These are phyloP conservation scores for Branchellion lobata DNA, from an alignment of 2,888 invertebrate species.

Conservation along the genomic window DNA sequence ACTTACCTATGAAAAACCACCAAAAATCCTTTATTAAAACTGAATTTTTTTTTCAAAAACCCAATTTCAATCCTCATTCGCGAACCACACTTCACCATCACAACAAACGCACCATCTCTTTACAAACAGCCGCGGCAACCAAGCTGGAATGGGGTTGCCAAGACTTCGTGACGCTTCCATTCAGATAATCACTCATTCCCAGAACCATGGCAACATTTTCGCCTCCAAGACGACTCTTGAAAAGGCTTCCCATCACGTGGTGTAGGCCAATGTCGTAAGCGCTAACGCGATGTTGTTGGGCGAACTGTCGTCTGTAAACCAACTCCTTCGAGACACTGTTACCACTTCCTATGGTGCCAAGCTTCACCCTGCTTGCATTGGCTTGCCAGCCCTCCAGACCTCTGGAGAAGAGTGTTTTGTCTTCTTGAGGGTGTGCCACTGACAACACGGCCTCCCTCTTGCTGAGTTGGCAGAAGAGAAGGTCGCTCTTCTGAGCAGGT, in stretches of 20 bases:
- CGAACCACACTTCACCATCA: no score
- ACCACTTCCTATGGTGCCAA: constrained; percentile 79
- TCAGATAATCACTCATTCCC: constrained; percentile 90
- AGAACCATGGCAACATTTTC: constrained; percentile 61
- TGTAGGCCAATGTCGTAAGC: constrained; percentile 94
- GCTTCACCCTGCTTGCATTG: constrained; percentile 66
- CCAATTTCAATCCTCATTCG: no score
- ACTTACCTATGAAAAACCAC: no score
- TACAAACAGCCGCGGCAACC: constrained; percentile 93
- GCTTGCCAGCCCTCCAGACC: constrained; percentile 28
- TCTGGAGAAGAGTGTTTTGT: constrained; percentile 39
- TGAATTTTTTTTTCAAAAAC: no score
- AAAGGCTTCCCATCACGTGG: constrained; percentile 80
- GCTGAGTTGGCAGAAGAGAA: constrained; percentile 54
- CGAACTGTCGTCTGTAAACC: constrained; percentile 80
- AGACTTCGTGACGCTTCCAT: constrained; percentile 86
- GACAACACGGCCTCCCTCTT: constrained; percentile 47
- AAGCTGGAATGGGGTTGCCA: constrained; percentile 95
- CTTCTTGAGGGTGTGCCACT: constrained; percentile 49
- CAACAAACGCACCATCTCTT: constrained; percentile 49
- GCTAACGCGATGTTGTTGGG: constrained; percentile 76
- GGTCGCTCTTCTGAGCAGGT: constrained; percentile 55
- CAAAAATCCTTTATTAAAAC: no score
- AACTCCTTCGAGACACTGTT: constrained; percentile 77
- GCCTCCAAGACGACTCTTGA: constrained; percentile 79